These are phyloP conservation scores for Pristiophorus japonicus DNA, from an alignment of 2,113 vertebrate species.

Conservation along the genomic window DNA sequence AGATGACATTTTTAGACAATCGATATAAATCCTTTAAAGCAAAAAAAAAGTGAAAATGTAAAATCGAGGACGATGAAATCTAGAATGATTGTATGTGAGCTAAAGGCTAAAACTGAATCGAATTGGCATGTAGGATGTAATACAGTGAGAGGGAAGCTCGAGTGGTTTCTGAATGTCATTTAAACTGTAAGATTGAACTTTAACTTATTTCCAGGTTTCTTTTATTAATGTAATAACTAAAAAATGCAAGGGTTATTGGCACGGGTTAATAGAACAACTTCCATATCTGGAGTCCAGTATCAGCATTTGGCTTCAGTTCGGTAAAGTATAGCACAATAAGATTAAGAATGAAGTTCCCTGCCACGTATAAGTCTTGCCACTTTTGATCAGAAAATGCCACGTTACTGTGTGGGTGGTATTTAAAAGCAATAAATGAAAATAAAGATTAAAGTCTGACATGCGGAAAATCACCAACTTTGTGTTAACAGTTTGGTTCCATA, in stretches of 20 bases:
- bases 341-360: neutral
- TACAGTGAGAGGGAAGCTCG: no score
- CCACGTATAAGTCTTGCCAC: neutral
- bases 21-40: neutral
- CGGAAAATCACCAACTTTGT: neutral
- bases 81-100: neutral
- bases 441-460: neutral
- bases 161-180: conserved; percentile 3
- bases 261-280: neutral
- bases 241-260: neutral
- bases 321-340: neutral
- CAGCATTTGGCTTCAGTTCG: neutral
- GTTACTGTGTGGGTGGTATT: neutral
- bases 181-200: neutral
- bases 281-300: neutral
- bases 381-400: neutral
- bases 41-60: conserved; percentile 7
- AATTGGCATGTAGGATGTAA: no score
- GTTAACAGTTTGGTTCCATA: neutral
- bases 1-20: neutral
- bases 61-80: neutral
- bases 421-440: neutral
- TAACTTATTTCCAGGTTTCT: neutral
- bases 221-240: neutral
- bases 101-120: neutral